Percentiles rank a stretch among this genome's conserved stretches.
Evolutionary conservation across 2,797 vertebrate species (phyloP).

Genomic region (Tragelaphus eurycerus): DNA sequence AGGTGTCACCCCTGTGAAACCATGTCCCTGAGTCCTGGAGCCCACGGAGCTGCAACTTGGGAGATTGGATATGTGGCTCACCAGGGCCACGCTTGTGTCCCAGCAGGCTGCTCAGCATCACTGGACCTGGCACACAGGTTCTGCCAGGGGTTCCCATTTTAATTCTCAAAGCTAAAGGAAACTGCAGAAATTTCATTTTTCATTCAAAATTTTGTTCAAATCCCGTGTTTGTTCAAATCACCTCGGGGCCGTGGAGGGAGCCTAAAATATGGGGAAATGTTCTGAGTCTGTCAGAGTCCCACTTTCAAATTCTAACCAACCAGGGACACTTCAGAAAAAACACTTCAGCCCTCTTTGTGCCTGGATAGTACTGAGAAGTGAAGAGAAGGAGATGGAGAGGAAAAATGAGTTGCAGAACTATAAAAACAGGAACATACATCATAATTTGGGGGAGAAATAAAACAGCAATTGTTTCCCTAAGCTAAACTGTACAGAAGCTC

Average conservation of each 20-base stretch:
- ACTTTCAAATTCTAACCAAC: neutral
- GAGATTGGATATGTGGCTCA: neutral
- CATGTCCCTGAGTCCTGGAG: neutral
- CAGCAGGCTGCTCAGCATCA: neutral
- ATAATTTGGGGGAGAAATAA: neutral
- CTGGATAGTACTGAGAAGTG: neutral
- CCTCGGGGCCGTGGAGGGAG: neutral
- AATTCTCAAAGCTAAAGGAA: neutral
- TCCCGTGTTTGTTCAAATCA: neutral
- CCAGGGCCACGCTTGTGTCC: neutral
- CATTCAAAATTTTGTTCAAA: neutral
- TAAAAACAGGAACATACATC: neutral
- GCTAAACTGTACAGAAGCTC: neutral
- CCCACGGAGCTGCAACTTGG: neutral
- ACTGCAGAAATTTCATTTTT: neutral
- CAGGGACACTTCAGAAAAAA: neutral
- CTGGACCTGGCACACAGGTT: neutral
- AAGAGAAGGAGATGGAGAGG: neutral
- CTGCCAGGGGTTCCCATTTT: neutral
- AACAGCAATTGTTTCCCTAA: neutral
- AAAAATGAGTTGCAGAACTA: neutral
- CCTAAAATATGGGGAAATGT: neutral
- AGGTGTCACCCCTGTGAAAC: neutral
- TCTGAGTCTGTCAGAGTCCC: neutral
- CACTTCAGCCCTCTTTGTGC: neutral